Conservation (phyloP, 2,797 vertebrate species). For the Atherinosoma microstoma region DNA sequence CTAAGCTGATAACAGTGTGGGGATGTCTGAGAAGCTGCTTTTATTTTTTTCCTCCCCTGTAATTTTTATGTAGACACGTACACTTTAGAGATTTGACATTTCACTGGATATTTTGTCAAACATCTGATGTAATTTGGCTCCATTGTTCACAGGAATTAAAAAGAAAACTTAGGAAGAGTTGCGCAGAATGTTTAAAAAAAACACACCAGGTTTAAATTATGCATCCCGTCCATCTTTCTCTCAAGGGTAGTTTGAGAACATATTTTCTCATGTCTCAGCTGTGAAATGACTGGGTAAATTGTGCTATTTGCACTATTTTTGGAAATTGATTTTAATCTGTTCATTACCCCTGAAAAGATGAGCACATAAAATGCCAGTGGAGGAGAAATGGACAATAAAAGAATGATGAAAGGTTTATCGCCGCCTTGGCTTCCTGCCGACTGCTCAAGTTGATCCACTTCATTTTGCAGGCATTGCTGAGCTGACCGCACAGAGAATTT, state of each 20-base stretch:
- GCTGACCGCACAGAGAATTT: slow-evolving; percentile 20
- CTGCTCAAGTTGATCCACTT: slow-evolving; percentile 25
- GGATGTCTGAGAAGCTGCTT: slow-evolving; percentile 23
- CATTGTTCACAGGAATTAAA: slow-evolving; percentile 3
- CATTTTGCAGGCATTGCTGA: slow-evolving; percentile 24
- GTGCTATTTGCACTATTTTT: slow-evolving; percentile 2
- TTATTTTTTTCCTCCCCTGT: slow-evolving; percentile 13
- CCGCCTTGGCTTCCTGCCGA: background rate
- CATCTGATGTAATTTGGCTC: background rate
- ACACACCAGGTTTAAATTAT: background rate
- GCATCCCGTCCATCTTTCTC: background rate
- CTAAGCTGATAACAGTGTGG: slow-evolving; percentile 33
- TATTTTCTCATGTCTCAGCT: background rate
- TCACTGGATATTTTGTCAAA: slow-evolving; percentile 24
- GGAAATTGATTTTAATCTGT: slow-evolving; percentile 31
- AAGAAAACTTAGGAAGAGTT: background rate
- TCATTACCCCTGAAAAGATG: slow-evolving; percentile 7
- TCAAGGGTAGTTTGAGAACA: background rate
- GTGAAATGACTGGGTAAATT: background rate
- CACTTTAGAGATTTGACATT: slow-evolving; percentile 17
- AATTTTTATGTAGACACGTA: slow-evolving; percentile 17
- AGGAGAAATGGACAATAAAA: slow-evolving; percentile 25
- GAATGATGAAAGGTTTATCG: slow-evolving; percentile 21
- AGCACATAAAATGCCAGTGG: slow-evolving; percentile 9
- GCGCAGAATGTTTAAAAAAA: background rate